Evolutionary conservation across 92 coral and sea anemone genomes (phyloP), one percentile per base, ranked within the genome.

Genomic region (Galaxea fascicularis): DNA sequence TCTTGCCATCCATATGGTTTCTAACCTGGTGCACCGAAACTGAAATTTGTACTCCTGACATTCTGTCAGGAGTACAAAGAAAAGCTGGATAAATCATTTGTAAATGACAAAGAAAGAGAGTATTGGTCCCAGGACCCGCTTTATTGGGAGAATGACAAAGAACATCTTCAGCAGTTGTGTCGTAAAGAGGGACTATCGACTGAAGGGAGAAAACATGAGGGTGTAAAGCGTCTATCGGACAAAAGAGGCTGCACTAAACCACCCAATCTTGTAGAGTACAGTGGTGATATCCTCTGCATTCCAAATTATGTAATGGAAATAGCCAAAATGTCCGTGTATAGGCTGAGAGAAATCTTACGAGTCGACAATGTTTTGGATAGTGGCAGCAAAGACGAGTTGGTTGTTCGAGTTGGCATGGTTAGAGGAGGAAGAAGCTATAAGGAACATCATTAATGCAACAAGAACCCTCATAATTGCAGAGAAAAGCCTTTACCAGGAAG

Each of bases 361-460:
- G 59, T 54, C 71, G 93, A 89, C 83, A 90, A 90, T 22, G 68
- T 89, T 28, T 26, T 89, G 35, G 88, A 83, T 79, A 65, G 92
- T 91, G 92, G 92, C 21, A 84, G 14, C 62, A 91, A 84, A 73
- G 95, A 88, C 46, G 95, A 91, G 39, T 56, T 91, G 71, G 90
- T 83, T 9, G 65, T 91, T 26, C 7, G 95, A 69, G 85, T 88
- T 15, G 86, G 90, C 21, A 88, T 92, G 95, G 79, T 89, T n/a
- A 91, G 58, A 77, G 68, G 47, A 65, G 79, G 73, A 27, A 74
- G 89, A 85, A 84, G 91, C 79, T 8, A 27, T 88, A 18, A 27
- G 16, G 15, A 70, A 84, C 68, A 1, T 85, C 20, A 80, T 85
- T 7, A 80, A 35, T 31, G 83, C 85, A 12, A 60, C 68, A 54